These are phyloP conservation scores for Drosophila nr. perissopoda DNA, from an alignment of 2,888 invertebrate species.

Conservation along the genomic window DNA sequence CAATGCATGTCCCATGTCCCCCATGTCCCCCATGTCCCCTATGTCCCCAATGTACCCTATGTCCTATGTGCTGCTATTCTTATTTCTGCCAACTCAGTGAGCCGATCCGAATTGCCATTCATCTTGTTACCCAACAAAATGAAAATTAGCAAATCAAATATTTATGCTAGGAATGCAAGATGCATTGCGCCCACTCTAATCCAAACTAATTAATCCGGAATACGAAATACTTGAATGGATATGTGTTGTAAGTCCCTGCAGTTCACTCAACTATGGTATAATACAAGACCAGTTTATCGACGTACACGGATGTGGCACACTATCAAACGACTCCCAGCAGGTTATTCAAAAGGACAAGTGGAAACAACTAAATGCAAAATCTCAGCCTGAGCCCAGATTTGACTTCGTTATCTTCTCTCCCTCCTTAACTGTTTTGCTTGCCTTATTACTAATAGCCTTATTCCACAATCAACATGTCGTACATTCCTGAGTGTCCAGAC, in stretches of 20 bases:
- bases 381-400: not conserved
- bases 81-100: constrained; percentile 1
- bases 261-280: not conserved
- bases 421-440: not conserved
- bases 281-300: not conserved
- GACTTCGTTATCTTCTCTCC: not conserved
- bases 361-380: not conserved
- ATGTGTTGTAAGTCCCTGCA: not conserved
- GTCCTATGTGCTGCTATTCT: not conserved
- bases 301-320: not conserved
- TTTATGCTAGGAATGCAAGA: not conserved
- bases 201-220: not conserved
- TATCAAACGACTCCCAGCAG: not conserved
- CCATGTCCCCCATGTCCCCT: not conserved
- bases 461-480: not conserved
- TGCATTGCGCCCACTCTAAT: not conserved
- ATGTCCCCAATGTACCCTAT: not conserved
- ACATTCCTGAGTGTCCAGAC: not conserved
- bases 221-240: not conserved
- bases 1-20: constrained; percentile 8
- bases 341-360: not conserved
- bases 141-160: constrained; percentile 6
- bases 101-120: constrained; percentile 4
- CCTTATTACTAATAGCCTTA: not conserved
- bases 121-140: constrained; percentile 4